Evolutionary conservation across 2,113 vertebrate species (phyloP), one percentile per base, ranked within the genome.

Genomic region (Bubo scandiacus): DNA sequence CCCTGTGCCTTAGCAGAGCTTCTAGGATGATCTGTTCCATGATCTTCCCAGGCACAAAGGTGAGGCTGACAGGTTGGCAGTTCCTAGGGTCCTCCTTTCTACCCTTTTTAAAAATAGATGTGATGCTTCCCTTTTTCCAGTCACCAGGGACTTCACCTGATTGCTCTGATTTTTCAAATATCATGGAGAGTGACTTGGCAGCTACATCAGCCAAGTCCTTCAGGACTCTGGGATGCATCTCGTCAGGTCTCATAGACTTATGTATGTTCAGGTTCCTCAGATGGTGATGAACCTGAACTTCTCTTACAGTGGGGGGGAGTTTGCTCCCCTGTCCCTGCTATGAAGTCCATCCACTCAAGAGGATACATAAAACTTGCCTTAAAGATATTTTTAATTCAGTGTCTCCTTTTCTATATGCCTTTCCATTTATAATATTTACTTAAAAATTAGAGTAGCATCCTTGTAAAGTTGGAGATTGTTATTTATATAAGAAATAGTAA

Each of bases 401-500:
- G 15, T 38, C n/a, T 66, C 29, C 10, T 54, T 79, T 88, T 71
- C 55, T 84, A 23, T 83, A 58, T 65, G 25, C 12, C 74, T 94
- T 81, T 77, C 36, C 23, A 59, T 97, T 71, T 95, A 72, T 88
- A 96, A 61, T 89, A 88, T 93, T 96, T 97, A 68, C 70, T 63
- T 88, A 45, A 61, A 89, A 81, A 71, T 54, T 88, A 18, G 75
- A 94, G 68, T 96, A 90, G 70, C 45, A 89, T 92, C 68, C 78
- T 96, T 86, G 66, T 95, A 95, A 97, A 97, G 86, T 71, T 91
- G 54, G 43, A 92, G 51, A 73, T 90, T 88, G 10, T 90, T 97
- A 94, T 97, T 97, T 97, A 86, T 81, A 74, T 94, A 71, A 91
- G 59, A 95, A 96, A 93, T 85, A 77, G 57, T 90, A 77, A 95